Base-by-base conservation (phyloP, 2,888 invertebrate species). In the Phania funesta region DNA sequence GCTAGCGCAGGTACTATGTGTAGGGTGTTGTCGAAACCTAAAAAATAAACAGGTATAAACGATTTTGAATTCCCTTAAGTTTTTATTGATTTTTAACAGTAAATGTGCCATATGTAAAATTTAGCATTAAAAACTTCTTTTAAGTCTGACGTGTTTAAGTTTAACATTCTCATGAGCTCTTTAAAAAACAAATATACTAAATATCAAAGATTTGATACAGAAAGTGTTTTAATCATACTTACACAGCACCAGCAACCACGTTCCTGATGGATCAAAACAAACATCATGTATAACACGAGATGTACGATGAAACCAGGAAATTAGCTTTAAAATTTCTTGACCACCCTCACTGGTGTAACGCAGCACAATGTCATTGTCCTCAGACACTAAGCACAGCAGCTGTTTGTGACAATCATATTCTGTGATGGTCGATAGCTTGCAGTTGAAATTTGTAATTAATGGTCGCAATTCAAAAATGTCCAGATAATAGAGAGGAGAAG, bases 231-330 rank as follows among this genome's bases (percentile, higher is more conserved):
- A 3, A 16, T 38, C 8, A 22, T 82, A 91, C 91, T 90, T 87
- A 91, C 91, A 91, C 35, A 91, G 86, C 78, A 91, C 91, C 41
- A 91, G 83, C 44, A 91, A 85, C 90, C 90, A 90, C 70, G 87
- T 94, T 70, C 96, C 96, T 78, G 94, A 93, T 1, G 96, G 95
- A 91, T 97, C 96, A 90, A 97, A 97, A 89, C 96, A 96, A 89
- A 96, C 92, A 87, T 94, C 94, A 88, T 94, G 93, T 76, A 95
- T 93, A 13, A 90, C 88, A 56, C 90, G 88, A 52, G 88, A 87
- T 62, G 88, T 87, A 35, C 89, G 88, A 2, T 87, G 87, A 83
- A 91, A 91, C 91, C 91, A 91, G 38, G 89, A 87, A 70, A 91
- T 87, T 83, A 90, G 85, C 85, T 91, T 91, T 35, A 91, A 85